These are phyloP conservation scores for Rhabdornis inornatus DNA, from an alignment of 2,113 vertebrate species.

Conservation along the genomic window DNA sequence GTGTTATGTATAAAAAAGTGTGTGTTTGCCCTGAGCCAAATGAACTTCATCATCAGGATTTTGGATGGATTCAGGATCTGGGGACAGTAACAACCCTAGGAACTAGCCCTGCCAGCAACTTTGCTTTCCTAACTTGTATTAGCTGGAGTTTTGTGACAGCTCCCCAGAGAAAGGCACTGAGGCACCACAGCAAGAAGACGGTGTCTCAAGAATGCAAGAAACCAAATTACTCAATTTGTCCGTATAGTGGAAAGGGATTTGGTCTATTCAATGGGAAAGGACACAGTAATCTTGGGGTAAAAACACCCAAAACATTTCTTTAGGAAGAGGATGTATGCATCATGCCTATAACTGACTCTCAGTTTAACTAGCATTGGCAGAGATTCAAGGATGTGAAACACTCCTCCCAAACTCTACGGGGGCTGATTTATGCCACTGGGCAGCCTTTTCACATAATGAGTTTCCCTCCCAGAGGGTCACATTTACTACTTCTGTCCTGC, in stretches of 20 bases:
- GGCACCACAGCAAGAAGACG: constrained; percentile 14
- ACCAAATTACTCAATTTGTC: not conserved
- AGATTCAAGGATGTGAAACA: not conserved
- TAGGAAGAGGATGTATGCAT: not conserved
- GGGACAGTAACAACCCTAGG: constrained; percentile 13
- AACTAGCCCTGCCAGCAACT: constrained; percentile 25
- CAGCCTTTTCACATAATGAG: not conserved
- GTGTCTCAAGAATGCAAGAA: not conserved
- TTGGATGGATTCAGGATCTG: not conserved
- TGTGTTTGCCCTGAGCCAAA: constrained; percentile 21
- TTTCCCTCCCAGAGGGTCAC: not conserved
- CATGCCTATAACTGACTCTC: not conserved
- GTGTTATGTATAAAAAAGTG: constrained; percentile 43
- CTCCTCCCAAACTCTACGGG: not conserved
- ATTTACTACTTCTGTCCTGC: not conserved
- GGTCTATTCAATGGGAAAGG: not conserved
- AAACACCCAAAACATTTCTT: not conserved
- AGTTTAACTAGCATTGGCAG: not conserved
- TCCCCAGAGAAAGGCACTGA: not conserved
- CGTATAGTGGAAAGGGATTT: not conserved
- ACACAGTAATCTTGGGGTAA: not conserved
- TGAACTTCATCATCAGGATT: constrained; percentile 41
- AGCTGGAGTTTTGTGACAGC: not conserved
- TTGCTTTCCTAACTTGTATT: constrained; percentile 12
- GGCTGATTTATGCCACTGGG: constrained; percentile 26